Conservation (phyloP, 2,113 vertebrate species). For the Panurus biarmicus region DNA sequence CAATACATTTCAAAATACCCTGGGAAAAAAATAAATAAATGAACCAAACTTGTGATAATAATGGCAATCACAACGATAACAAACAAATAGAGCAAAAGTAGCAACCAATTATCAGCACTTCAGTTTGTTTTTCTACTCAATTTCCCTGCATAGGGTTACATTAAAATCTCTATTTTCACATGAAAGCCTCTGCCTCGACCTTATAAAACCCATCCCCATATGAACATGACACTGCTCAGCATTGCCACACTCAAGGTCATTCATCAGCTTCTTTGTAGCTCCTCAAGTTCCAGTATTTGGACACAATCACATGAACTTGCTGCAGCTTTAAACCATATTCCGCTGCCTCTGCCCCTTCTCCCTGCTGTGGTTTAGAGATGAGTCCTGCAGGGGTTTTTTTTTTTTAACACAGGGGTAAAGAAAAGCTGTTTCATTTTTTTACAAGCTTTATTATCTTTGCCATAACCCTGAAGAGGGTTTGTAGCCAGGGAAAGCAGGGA, state of each 20-base stretch:
- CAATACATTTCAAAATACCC: slow-evolving; percentile 5
- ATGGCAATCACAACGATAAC: neutral
- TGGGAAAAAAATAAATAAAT: neutral
- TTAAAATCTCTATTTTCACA: neutral
- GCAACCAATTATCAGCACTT: neutral
- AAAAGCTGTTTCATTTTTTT: neutral
- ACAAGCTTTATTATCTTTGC: neutral
- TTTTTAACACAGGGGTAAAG: neutral
- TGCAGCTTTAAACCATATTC: neutral
- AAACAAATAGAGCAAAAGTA: neutral
- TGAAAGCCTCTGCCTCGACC: neutral
- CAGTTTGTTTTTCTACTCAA: neutral
- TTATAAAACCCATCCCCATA: neutral
- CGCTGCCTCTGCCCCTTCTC: neutral
- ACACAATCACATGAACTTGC: neutral
- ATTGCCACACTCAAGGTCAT: neutral
- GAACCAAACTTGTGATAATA: neutral
- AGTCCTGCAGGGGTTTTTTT: neutral
- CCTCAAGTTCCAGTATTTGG: neutral
- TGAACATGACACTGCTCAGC: neutral
- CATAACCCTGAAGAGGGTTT: neutral
- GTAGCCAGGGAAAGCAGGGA: neutral
- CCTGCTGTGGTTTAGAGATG: neutral
- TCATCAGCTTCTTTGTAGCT: neutral
- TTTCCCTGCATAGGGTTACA: neutral